Evolutionary conservation across 2,888 invertebrate species (phyloP), one percentile per base, ranked within the genome.

Genomic region (Polyommatus iphigenia): DNA sequence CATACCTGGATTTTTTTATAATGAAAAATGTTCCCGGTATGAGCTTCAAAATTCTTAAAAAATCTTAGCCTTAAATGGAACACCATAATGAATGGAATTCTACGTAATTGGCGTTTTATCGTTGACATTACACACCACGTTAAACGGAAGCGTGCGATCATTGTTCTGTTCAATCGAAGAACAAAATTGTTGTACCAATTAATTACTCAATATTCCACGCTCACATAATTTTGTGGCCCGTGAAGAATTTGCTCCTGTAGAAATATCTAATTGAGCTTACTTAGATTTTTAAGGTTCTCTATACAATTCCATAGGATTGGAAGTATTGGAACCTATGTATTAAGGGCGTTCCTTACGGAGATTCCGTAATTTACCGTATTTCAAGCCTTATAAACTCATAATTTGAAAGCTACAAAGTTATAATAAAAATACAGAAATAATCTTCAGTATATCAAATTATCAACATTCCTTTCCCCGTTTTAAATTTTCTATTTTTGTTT

Each of bases 101-200:
- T 32, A 32, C 15, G 29, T 67, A 67, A 67, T 67, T 67, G 29
- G 29, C 67, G 67, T 67, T 6, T 32, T 67, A 67, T 67, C 18
- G 29, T 15, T 15, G 67, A 67, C 67, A 67, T 67, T 67, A 67
- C 67, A 67, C 67, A 18, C 15, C 29, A 29, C 67, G 67, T 67
- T 67, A 67, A 67, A 67, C 29, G 13, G 62, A 13, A 67, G 67
- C 67, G 29, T 67, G 67, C 67, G 29, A 67, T 67, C 67, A 67
- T 67, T 67, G 67, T 67, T 67, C 62, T 67, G 24, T 62, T 29
- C 67, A 67, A 67, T 62, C 24, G 3, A 67, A 67, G 67, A 67
- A 67, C 67, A 29, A 67, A 32, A 67, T 67, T 7, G 62, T 62
- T 20, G 10, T 24, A 59, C 5, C 29, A 67, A 29, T 15, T 67